Percentiles rank a stretch among this genome's conserved stretches.
Conservation (phyloP, 2,888 invertebrate genomes). For the Eupithecia centaureata region DNA sequence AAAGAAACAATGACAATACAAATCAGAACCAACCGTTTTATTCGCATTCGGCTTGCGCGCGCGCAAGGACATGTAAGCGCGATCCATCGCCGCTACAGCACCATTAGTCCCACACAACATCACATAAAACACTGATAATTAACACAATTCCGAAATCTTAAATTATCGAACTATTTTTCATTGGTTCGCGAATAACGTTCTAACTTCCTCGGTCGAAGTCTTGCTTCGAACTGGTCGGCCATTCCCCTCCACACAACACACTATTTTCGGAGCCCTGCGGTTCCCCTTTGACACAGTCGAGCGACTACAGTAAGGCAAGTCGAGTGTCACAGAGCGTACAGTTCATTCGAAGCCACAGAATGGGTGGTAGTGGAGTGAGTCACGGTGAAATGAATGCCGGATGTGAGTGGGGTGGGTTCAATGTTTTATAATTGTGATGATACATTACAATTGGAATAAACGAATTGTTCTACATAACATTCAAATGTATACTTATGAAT, state of each 20-base stretch:
- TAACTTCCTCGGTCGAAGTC: conserved; percentile 44
- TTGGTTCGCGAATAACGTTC: background rate
- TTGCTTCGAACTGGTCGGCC: conserved; percentile 60
- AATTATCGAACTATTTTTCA: background rate
- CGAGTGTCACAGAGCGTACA: conserved; percentile 4
- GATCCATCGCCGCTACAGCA: conserved; percentile 78
- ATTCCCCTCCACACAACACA: conserved; percentile 49
- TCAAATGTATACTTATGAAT: background rate
- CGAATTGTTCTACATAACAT: background rate
- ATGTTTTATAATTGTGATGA: conserved; percentile 1
- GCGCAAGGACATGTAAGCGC: conserved; percentile 81
- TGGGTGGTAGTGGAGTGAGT: conserved; percentile 9
- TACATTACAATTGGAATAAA: conserved; percentile 1
- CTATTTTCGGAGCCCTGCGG: conserved; percentile 71
- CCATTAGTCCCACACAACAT: conserved; percentile 79
- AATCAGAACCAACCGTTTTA: conserved; percentile 64
- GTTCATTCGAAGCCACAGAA: background rate
- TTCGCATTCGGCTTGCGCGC: conserved; percentile 75
- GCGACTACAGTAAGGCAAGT: conserved; percentile 28
- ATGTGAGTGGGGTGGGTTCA: conserved; percentile 25
- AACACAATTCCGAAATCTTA: conserved; percentile 11
- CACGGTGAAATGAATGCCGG: conserved; percentile 29
- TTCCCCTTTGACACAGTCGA: conserved; percentile 52
- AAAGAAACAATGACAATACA: conserved; percentile 18
- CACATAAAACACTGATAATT: conserved; percentile 35